phyloP scores from a whole-genome alignment of 2,113 vertebrate species.

The Callionymus lyra region DNA sequence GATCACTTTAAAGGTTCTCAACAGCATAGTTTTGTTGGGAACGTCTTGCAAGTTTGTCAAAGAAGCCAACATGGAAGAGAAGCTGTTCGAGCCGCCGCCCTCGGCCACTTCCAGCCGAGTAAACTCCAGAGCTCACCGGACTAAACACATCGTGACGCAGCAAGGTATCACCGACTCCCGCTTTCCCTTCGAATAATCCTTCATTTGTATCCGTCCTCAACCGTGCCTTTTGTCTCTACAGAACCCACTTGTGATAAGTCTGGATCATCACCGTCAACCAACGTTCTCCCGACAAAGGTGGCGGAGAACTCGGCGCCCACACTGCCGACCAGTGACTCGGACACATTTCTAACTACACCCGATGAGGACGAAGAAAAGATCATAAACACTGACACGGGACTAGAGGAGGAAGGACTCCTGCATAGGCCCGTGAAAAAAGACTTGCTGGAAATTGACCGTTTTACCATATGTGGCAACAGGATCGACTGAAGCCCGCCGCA shows the following conservation, averaged over 20 bases:
- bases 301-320: conserved; percentile 64
- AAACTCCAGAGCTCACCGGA: conserved; percentile 69
- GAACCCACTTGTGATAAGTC: conserved; percentile 62
- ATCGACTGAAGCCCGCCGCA: conserved; percentile 77
- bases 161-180: conserved; percentile 38
- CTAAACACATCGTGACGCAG: conserved; percentile 47
- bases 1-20: conserved; percentile 92
- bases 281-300: conserved; percentile 62
- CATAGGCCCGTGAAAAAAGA: conserved; percentile 86
- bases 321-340: conserved; percentile 82
- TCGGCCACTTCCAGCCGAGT: conserved; percentile 69
- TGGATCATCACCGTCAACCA: conserved; percentile 60
- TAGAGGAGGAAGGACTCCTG: conserved; percentile 75
- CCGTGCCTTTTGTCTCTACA: conserved; percentile 27
- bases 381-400: conserved; percentile 40
- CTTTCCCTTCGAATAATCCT: too few relatives aligned
- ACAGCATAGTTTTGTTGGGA: conserved; percentile 90
- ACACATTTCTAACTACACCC: conserved; percentile 89
- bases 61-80: conserved; percentile 95
- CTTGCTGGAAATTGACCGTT: conserved; percentile 93
- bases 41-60: conserved; percentile 94
- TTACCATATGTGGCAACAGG: conserved; percentile 96
- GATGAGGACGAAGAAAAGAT: conserved; percentile 87
- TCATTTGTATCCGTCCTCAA: not conserved
- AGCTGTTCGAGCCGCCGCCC: conserved; percentile 77